Percentiles rank a stretch among this genome's conserved stretches.
Evolutionary conservation across 2,888 invertebrate species (phyloP).

Genomic region (Gari tellinella): DNA sequence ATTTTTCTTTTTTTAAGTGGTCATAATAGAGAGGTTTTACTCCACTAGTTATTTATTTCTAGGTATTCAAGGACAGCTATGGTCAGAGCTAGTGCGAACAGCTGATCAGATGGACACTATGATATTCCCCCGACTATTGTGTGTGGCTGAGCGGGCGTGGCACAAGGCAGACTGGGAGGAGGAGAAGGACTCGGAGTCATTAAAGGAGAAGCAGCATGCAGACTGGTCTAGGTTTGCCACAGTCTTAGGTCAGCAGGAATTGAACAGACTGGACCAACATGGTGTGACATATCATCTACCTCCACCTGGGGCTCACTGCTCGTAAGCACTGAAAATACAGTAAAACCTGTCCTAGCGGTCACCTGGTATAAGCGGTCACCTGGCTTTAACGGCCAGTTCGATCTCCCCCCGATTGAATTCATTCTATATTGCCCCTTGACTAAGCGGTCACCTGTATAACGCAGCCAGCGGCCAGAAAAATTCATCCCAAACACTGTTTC

Average conservation of each 20-base stretch:
- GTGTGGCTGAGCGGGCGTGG: conserved; percentile 82
- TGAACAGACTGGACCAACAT: conserved; percentile 73
- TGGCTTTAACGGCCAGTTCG: no score
- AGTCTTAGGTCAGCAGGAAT: conserved; percentile 76
- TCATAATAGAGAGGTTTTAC: no score
- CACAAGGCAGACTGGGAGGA: conserved; percentile 81
- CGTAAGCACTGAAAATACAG: no score
- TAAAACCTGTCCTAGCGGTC: no score
- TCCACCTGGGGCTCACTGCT: conserved; percentile 76
- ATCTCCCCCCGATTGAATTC: no score
- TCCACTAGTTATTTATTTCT: no score
- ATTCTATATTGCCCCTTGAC: no score
- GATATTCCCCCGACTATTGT: conserved; percentile 77
- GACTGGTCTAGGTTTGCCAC: conserved; percentile 81
- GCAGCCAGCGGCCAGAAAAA: no score
- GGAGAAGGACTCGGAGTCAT: conserved; percentile 45
- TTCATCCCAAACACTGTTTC: no score
- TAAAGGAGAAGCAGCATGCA: conserved; percentile 38
- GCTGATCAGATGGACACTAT: conserved; percentile 75
- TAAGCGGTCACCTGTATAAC: no score
- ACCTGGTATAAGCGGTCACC: no score
- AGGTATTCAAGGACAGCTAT: conserved; percentile 83
- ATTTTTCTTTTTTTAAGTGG: no score
- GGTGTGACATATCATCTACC: conserved; percentile 78
- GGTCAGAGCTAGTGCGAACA: conserved; percentile 79